A percentile compares a stretch with the other conserved stretches of the same genome.
Conservation (phyloP, 2,888 invertebrate genomes). For the Osmoderma eremita region DNA sequence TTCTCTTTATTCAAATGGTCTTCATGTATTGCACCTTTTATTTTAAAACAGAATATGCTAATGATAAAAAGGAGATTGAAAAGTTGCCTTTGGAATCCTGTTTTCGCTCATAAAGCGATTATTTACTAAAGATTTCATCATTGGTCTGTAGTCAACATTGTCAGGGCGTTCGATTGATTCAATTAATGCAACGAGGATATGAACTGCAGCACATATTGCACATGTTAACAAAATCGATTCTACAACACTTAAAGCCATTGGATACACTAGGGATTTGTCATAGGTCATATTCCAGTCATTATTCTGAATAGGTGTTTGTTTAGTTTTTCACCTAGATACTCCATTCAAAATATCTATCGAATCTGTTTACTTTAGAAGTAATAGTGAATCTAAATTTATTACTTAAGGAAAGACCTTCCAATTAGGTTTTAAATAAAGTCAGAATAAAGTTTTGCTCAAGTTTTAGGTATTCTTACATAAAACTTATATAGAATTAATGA, state of each 20-base stretch:
- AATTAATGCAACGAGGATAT: slow-evolving; percentile 52
- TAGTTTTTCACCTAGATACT: slow-evolving; percentile 16
- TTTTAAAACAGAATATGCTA: slow-evolving; percentile 9
- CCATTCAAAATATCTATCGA: not conserved
- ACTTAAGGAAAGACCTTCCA: no score
- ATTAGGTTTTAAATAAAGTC: no score
- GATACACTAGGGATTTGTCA: slow-evolving; percentile 7
- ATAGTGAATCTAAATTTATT: no score
- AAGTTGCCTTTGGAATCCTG: slow-evolving; percentile 29
- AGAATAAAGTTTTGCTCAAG: no score
- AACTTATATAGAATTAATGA: no score
- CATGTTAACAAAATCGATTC: slow-evolving; percentile 55
- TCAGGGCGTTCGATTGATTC: slow-evolving; percentile 50
- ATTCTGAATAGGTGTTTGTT: slow-evolving; percentile 2
- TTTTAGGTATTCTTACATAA: no score
- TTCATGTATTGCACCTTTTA: no score
- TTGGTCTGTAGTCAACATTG: slow-evolving; percentile 46
- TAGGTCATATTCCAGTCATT: not conserved
- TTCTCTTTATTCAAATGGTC: not conserved
- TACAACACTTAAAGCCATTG: slow-evolving; percentile 51
- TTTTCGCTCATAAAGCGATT: slow-evolving; percentile 36
- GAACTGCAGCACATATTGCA: slow-evolving; percentile 53
- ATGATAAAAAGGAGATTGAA: slow-evolving; percentile 37
- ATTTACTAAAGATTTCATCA: slow-evolving; percentile 49
- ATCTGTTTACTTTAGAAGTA: no score